These are phyloP conservation scores for Tragulus kanchil DNA, from an alignment of 2,113 vertebrate genomes.

Conservation along the genomic window DNA sequence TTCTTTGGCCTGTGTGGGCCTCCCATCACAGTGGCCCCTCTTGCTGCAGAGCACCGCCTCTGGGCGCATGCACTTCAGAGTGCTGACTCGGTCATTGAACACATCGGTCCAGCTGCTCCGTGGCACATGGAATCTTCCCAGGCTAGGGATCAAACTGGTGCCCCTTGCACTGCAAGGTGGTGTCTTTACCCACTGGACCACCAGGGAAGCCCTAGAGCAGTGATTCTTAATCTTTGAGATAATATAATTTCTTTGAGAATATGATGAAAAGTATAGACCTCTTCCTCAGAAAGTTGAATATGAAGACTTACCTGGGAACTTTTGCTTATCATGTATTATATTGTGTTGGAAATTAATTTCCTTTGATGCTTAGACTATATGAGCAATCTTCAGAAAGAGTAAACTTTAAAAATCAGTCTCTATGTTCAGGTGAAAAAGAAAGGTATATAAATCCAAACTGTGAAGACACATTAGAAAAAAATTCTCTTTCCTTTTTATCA, in stretches of 20 bases:
- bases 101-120: too few species aligned
- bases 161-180: too few species aligned
- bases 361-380: background rate
- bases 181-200: too few species aligned
- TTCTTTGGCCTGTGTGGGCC: too few species aligned
- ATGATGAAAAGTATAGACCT: background rate
- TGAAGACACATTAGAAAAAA: background rate
- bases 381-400: background rate
- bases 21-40: too few species aligned
- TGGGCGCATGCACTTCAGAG: too few species aligned
- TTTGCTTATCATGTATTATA: slow-evolving; percentile 14
- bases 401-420: background rate
- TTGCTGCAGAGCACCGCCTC: too few species aligned
- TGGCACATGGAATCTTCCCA: too few species aligned
- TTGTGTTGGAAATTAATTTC: background rate
- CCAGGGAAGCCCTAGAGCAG: background rate
- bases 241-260: background rate
- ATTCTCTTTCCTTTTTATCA: background rate
- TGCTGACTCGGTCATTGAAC: too few species aligned
- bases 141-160: too few species aligned
- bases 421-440: background rate
- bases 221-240: background rate
- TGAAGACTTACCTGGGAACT: background rate
- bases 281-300: slow-evolving; percentile 32
- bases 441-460: background rate